Percentiles rank a stretch among this genome's conserved stretches.
Evolutionary conservation across 2,797 vertebrate genomes (phyloP).

Genomic region (Microctenopoma stevenorrisi): DNA sequence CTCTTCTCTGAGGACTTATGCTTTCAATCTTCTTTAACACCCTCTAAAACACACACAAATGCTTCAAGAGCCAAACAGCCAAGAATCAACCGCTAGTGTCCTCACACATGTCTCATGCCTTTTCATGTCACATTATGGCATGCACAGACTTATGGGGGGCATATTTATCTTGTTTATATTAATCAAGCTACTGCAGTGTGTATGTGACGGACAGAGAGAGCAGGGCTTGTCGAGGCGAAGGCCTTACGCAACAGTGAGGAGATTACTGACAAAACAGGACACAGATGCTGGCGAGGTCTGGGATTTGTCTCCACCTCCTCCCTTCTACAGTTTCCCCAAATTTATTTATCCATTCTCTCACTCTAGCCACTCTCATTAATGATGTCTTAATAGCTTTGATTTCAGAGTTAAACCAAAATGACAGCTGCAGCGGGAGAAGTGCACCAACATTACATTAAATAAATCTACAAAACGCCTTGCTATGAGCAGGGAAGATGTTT

Average conservation of each 20-base stretch:
- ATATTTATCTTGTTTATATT: slow-evolving; percentile 12
- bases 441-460: slow-evolving; percentile 17
- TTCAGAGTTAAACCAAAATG: slow-evolving; percentile 34
- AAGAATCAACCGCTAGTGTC: slow-evolving; percentile 12
- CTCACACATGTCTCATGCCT: slow-evolving; percentile 47
- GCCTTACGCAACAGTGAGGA: slow-evolving; percentile 71
- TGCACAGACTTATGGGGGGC: slow-evolving; percentile 3
- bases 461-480: background rate
- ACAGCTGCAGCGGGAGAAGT: slow-evolving; percentile 13
- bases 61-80: slow-evolving; percentile 18
- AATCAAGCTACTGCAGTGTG: slow-evolving; percentile 20
- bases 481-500: background rate
- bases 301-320: slow-evolving; percentile 40
- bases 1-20: slow-evolving; percentile 61
- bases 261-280: slow-evolving; percentile 79
- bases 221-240: slow-evolving; percentile 52
- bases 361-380: slow-evolving; percentile 43
- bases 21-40: slow-evolving; percentile 53
- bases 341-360: slow-evolving; percentile 38
- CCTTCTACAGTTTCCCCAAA: slow-evolving; percentile 25
- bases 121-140: background rate
- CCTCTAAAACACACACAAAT: slow-evolving; percentile 29
- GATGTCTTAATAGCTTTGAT: slow-evolving; percentile 52
- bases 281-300: slow-evolving; percentile 70
- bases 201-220: slow-evolving; percentile 13